Evolutionary conservation across 2,113 vertebrate species (phyloP), one percentile per base, ranked within the genome.

Genomic region (Vimba vimba): DNA sequence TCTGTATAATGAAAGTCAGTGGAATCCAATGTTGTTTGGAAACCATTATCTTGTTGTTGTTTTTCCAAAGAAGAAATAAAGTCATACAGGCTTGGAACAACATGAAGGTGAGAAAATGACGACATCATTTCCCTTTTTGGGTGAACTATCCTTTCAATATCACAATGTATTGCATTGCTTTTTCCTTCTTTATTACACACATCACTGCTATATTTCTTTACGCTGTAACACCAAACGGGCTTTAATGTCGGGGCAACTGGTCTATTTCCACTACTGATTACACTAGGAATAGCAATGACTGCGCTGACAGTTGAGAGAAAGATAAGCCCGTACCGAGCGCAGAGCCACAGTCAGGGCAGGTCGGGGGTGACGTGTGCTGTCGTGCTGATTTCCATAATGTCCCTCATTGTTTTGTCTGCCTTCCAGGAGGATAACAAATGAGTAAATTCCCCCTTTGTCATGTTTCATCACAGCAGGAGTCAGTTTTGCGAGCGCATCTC

Each of bases 401-500:
- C 71, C 57, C 79, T 89, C 85, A 84, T 88, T 89, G 89, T 88
- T 90, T 88, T 86, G 81, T 84, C 81, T 85, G 86, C 86, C 86
- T 85, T 91, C 79, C 83, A 85, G 73, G 76, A 81, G 85, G 85
- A 87, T 88, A 89, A 90, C 87, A 87, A 91, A 91, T 88, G 87
- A 88, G 89, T 78, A 88, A 91, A 91, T 88, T 89, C 90, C 84
- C 64, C 87, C 81, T 88, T 87, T 91, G 91, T 91, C 91, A 90
- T 91, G 89, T 91, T 90, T 85, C 86, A 91, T 91, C 90, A 91
- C 83, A 45, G 43, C 83, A 86, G 77, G 80, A 85, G 87, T 86
- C 89, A 50, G 79, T 85, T 84, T 73, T 66, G 78, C 25, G 47
- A 84, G 52, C 43, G 75, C 75, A 85, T 79, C 76, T 85, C 80